Base-by-base conservation (phyloP, 2,113 vertebrate genomes). In the Enhydra lutris region DNA sequence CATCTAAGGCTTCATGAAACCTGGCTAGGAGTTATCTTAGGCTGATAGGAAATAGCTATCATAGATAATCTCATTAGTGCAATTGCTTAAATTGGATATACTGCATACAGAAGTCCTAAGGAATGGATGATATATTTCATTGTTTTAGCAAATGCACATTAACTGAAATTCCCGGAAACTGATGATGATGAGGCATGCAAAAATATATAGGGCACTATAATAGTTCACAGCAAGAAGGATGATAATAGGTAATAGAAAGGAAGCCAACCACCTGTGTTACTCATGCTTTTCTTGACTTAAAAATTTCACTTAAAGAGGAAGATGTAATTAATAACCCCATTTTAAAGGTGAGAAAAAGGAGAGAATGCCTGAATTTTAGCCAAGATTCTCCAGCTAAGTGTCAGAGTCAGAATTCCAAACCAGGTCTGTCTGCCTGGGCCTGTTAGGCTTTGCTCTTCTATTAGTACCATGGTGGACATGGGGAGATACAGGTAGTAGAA, bases 391-490 rank as follows among this genome's bases (percentile, higher is more conserved):
- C 21, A 79, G 15, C 2, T 65, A 76, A 45, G 24, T 17, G 15
- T 13, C 3, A 15, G 8, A 93, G 36, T 18, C 11, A 65, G 6
- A 8, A 47, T 17, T 55, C 1, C 17, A 85, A 4, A n/a, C 26
- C 23, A 83, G 9, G 24, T 11, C 20, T 47, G 0, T n/a, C 23
- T 61, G 3, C 3, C 1, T 17, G 21, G 5, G 0, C 42, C 8
- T 76, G 23, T 45, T 50, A 18, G 8, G 1, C 20, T 80, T 10
- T 45, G 74, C 45, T 36, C 29, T 36, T 85, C 34, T 39, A 34
- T 3, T 0, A 36, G 3, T 15, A 83, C 4, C 1, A 2, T 13
- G 23, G 1, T 1, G 34, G 8, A 10, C 3, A 26, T 24, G 1
- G 23, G 20, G 9, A 61, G n/a, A 50, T 9, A 12, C 0, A 34